phyloP scores from a whole-genome alignment of 2,113 vertebrate species.

The Paedocypris sp. region DNA sequence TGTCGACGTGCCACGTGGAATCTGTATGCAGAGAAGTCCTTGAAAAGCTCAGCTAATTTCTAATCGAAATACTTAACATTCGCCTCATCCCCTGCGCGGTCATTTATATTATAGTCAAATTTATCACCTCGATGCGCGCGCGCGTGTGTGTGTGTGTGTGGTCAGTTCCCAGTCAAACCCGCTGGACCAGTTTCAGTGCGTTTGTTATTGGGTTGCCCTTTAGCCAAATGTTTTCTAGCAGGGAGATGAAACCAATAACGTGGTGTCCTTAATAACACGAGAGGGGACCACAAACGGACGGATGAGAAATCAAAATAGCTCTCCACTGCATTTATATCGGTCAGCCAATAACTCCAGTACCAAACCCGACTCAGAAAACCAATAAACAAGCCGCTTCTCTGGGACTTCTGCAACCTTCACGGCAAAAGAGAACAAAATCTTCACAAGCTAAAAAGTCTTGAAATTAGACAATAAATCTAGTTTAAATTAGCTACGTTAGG shows the following conservation, averaged over 20 bases:
- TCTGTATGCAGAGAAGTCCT: no score
- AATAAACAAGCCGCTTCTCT: constrained; percentile 35
- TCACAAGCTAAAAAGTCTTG: no score
- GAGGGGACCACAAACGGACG: constrained; percentile 18
- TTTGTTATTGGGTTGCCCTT: constrained; percentile 37
- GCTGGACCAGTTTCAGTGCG: constrained; percentile 9
- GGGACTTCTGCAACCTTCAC: constrained; percentile 26
- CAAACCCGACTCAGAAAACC: constrained; percentile 32
- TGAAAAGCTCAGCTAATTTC: no score
- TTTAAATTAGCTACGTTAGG: no score
- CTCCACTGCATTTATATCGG: constrained; percentile 25
- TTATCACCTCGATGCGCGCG: no score
- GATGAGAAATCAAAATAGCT: constrained; percentile 37
- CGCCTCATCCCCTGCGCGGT: no score
- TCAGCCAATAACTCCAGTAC: constrained; percentile 33
- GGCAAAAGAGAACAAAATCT: no score
- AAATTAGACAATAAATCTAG: no score
- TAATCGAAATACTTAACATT: no score
- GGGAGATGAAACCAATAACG: constrained; percentile 38
- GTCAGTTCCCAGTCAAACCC: constrained; percentile 5
- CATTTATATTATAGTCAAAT: no score
- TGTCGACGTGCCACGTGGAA: no score
- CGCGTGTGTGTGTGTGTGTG: no score
- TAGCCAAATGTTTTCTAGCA: constrained; percentile 36
- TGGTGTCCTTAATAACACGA: constrained; percentile 35